Conservation (phyloP, 2,797 vertebrate species). For the Vultur gryphus region DNA sequence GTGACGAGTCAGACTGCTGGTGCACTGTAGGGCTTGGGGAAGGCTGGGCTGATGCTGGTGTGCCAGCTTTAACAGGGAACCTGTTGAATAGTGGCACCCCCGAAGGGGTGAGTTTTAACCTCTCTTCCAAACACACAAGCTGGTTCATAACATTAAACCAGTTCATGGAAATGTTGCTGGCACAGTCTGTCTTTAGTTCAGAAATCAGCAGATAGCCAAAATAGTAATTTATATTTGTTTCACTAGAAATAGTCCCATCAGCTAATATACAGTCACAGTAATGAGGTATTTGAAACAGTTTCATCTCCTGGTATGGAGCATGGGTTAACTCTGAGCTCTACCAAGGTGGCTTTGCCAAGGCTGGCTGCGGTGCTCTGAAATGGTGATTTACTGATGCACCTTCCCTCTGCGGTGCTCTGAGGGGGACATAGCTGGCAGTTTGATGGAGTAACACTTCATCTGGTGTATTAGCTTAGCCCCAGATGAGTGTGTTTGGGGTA, state of each 20-base stretch:
- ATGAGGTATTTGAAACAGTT: not conserved
- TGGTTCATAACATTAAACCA: not conserved
- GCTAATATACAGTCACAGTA: not conserved
- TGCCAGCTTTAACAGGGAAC: not conserved
- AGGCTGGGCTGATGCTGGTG: not conserved
- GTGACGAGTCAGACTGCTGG: not conserved
- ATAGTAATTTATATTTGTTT: not conserved
- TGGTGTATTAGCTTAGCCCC: not conserved
- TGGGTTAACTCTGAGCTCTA: accelerated
- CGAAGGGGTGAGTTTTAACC: not conserved
- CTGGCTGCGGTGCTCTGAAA: not conserved
- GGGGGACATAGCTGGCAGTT: not conserved
- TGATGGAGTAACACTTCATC: not conserved
- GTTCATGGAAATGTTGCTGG: not conserved
- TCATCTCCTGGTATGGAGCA: not conserved
- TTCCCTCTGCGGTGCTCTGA: not conserved
- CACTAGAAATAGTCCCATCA: not conserved
- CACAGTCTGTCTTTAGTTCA: not conserved
- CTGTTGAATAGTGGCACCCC: not conserved
- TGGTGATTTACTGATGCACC: not conserved
- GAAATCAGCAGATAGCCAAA: not conserved
- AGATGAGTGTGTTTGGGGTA: not conserved
- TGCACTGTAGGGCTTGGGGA: not conserved
- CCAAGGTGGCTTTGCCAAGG: not conserved
- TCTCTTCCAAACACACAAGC: not conserved